Base-by-base conservation (phyloP, 2,113 vertebrate species). In the Macrotis lagotis region DNA sequence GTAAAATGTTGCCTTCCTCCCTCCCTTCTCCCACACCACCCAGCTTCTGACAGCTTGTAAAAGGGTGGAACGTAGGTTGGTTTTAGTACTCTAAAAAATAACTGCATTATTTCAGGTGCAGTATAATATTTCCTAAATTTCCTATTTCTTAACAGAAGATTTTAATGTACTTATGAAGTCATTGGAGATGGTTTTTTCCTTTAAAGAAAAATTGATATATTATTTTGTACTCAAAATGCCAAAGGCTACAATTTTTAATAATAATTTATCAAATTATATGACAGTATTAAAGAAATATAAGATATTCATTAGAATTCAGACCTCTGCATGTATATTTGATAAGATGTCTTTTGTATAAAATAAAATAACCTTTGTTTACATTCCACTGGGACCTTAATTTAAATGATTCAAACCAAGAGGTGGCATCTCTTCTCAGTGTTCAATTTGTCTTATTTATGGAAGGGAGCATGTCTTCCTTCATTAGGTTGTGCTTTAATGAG, bases 171-270 rank as follows among this genome's bases (percentile, higher is more conserved):
- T 99, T 99, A 98, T 98, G 98, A 98, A 98, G 98, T 98, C 98
- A 99, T 98, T 98, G 98, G 98, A 98, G 66, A 44, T 37, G 66
- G 96, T 98, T 98, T 96, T 98, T 98, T 99, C 98, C 98, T 99
- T 99, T 98, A 99, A 98, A 98, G 98, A 97, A 98, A 98, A 98
- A 98, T 98, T 98, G 98, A 98, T 98, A 99, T 98, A 98, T 99
- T 99, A 98, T 98, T 99, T 98, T 99, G 98, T 99, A 99, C 98
- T 98, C 98, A 96, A 98, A 99, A 98, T 99, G 99, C 99, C 99
- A 99, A 99, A 99, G 99, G 98, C 98, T 98, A 99, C 98, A 97
- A 97, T 98, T 99, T 99, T 99, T 99, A 99, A 99, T 98, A 98
- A 97, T 94, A 98, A 98, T 98, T 98, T 98, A 98, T 98, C 97